Percentiles rank a stretch among this genome's conserved stretches.
Evolutionary conservation across 1,140 invertebrate genomes (phyloP).

Genomic region (Harlomillsia oculata): DNA sequence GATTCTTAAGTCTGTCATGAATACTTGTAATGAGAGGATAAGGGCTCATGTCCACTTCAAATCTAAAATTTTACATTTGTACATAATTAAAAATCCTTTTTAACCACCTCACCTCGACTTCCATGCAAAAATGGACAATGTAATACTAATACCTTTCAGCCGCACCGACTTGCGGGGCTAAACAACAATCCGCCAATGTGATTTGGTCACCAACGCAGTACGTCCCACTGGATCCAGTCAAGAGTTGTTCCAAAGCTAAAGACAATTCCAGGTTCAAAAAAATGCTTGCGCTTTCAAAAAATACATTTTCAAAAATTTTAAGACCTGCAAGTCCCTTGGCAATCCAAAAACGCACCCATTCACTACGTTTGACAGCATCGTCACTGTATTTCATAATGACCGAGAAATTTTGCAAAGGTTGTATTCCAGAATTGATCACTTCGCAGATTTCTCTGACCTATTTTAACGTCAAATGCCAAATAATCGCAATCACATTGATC

Average conservation of each 20-base stretch:
- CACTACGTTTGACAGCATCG: slow-evolving; percentile 73
- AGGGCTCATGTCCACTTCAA: slow-evolving; percentile 76
- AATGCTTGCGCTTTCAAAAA: background rate
- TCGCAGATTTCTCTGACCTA: slow-evolving; percentile 63
- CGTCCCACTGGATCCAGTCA: slow-evolving; percentile 74
- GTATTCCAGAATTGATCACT: slow-evolving; percentile 82
- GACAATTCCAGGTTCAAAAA: slow-evolving; percentile 33
- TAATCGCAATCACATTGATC: too few species aligned
- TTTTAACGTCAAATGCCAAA: too few species aligned
- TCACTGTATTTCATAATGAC: slow-evolving; percentile 64
- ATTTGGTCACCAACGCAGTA: slow-evolving; percentile 91
- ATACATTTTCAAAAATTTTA: slow-evolving; percentile 16
- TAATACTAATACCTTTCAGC: slow-evolving; percentile 58
- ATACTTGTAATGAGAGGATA: slow-evolving; percentile 83
- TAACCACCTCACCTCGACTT: background rate
- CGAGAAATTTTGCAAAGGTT: slow-evolving; percentile 86
- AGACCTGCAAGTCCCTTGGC: slow-evolving; percentile 67
- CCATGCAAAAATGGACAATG: too few species aligned
- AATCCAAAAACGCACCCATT: slow-evolving; percentile 90
- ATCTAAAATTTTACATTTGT: slow-evolving; percentile 47
- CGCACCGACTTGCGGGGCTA: slow-evolving; percentile 88
- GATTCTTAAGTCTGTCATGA: slow-evolving; percentile 70
- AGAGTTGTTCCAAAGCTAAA: slow-evolving; percentile 72
- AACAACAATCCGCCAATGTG: slow-evolving; percentile 84
- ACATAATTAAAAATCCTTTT: background rate